Evolutionary conservation across 2,888 invertebrate genomes (phyloP).

Genomic region (Drosophila gaucha): DNA sequence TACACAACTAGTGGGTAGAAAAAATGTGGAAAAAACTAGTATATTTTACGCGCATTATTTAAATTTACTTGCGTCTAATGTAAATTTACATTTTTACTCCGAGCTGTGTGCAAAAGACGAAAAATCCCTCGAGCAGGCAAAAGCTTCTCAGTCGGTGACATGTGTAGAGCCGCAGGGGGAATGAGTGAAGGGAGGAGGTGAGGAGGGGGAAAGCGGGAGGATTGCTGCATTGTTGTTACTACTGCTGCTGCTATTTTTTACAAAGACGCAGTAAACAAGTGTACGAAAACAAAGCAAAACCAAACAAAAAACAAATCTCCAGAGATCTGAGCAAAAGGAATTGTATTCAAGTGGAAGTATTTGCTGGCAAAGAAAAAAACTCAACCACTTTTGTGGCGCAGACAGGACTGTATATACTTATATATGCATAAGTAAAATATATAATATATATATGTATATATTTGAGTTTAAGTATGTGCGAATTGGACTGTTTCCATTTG

Average conservation of each 20-base stretch:
- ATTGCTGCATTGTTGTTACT: slow-evolving; percentile 51
- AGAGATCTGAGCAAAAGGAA: slow-evolving; percentile 57
- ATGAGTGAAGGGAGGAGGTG: not conserved
- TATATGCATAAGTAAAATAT: not conserved
- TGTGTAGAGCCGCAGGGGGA: slow-evolving; percentile 35
- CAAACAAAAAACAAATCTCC: slow-evolving; percentile 59
- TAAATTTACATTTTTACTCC: slow-evolving; percentile 73
- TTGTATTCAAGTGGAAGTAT: slow-evolving; percentile 63
- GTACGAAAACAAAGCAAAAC: slow-evolving; percentile 66
- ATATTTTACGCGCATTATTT: slow-evolving; percentile 79
- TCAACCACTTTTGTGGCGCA: slow-evolving; percentile 48
- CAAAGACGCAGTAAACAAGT: slow-evolving; percentile 75
- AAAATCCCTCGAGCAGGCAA: slow-evolving; percentile 62
- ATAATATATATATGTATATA: slow-evolving; percentile 7
- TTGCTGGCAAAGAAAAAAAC: slow-evolving; percentile 38
- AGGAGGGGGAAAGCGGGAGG: slow-evolving; percentile 13
- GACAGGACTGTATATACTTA: slow-evolving; percentile 28
- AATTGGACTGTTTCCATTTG: slow-evolving; percentile 26
- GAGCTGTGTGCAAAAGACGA: slow-evolving; percentile 44
- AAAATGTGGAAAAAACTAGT: slow-evolving; percentile 64
- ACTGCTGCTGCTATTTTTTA: slow-evolving; percentile 42
- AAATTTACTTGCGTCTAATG: slow-evolving; percentile 78
- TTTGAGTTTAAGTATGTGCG: slow-evolving; percentile 6
- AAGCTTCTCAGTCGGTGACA: slow-evolving; percentile 39
- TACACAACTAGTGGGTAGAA: slow-evolving; percentile 13